Conservation (phyloP, 2,797 vertebrate species). For the Sebastes wilsoni region DNA sequence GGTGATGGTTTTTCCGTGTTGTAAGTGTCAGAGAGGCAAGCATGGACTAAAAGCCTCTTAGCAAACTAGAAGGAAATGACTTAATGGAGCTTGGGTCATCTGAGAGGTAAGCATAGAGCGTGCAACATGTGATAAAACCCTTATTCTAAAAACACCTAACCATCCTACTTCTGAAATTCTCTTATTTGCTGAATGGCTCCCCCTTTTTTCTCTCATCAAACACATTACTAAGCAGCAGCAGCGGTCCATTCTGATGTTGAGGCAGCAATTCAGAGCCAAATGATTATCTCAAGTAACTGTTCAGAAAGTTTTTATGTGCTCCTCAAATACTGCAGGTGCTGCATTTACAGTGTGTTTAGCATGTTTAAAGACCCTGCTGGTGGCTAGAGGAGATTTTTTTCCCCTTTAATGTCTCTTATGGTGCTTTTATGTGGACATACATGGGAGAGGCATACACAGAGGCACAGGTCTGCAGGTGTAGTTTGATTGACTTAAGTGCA, state of each 20-base stretch:
- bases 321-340: background rate
- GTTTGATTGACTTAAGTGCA: background rate
- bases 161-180: slow-evolving; percentile 60
- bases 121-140: slow-evolving; percentile 60
- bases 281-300: slow-evolving; percentile 49
- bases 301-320: slow-evolving; percentile 11
- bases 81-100: slow-evolving; percentile 80
- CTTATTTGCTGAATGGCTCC: slow-evolving; percentile 67
- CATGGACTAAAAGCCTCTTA: slow-evolving; percentile 83
- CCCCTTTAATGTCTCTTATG: background rate
- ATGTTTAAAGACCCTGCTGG: background rate
- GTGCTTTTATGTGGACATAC: background rate
- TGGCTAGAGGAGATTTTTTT: background rate
- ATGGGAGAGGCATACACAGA: background rate
- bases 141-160: slow-evolving; percentile 52
- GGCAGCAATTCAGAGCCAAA: slow-evolving; percentile 50
- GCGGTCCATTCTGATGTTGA: slow-evolving; percentile 56
- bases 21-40: slow-evolving; percentile 65
- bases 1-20: slow-evolving; percentile 43
- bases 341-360: background rate
- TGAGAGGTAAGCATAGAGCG: slow-evolving; percentile 65
- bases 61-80: slow-evolving; percentile 81
- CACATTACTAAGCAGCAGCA: slow-evolving; percentile 38
- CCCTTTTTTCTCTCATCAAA: slow-evolving; percentile 56
- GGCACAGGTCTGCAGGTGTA: background rate